Evolutionary conservation across 1,140 invertebrate genomes (phyloP).

Genomic region (Heliconius himera): DNA sequence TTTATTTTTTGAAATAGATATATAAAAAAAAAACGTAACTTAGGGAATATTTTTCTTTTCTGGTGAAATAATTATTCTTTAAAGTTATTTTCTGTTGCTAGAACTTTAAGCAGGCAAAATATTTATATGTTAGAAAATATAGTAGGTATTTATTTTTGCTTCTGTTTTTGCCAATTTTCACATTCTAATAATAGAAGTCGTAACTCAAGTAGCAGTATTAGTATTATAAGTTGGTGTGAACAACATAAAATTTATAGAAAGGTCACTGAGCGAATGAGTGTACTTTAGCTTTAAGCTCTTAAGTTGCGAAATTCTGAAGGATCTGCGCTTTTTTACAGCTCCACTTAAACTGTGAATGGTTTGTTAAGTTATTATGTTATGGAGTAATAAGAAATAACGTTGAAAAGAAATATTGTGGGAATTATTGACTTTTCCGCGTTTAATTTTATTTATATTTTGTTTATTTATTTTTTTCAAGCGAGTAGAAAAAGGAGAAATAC

Average conservation of each 20-base stretch:
- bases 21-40: too few species aligned
- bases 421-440: not conserved
- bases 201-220: not conserved
- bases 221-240: not conserved
- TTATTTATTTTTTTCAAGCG: too few species aligned
- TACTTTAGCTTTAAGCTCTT: not conserved
- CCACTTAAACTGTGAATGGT: not conserved
- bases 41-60: too few species aligned
- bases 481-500: too few species aligned
- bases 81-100: too few species aligned
- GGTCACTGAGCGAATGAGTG: constrained; percentile 9
- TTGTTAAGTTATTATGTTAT: not conserved
- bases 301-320: not conserved
- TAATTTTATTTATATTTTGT: too few species aligned
- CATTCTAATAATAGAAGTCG: too few species aligned
- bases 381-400: not conserved
- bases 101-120: too few species aligned
- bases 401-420: not conserved
- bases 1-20: too few species aligned
- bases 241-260: not conserved
- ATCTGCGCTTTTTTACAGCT: not conserved
- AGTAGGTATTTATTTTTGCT: not conserved
- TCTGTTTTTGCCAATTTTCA: not conserved
- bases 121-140: too few species aligned
- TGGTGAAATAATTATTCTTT: too few species aligned